phyloP scores from a whole-genome alignment of 2,888 invertebrate genomes.

The Scotopteryx bipunctaria region DNA sequence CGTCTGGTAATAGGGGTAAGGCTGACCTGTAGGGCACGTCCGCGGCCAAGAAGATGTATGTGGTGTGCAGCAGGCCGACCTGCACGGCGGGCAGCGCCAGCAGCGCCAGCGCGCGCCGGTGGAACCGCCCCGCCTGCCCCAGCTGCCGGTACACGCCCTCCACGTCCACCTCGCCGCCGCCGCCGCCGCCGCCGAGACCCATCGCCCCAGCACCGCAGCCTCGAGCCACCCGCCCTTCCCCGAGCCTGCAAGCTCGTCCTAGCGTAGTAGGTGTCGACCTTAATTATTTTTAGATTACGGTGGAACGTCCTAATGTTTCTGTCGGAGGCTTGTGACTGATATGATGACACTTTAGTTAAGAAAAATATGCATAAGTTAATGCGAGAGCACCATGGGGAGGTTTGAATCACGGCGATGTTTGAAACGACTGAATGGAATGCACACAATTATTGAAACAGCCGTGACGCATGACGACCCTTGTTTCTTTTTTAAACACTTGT shows the following conservation, averaged over 20 bases:
- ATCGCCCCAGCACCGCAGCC: too few species aligned
- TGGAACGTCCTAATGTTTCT: constrained; percentile 10
- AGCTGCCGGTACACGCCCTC: constrained; percentile 60
- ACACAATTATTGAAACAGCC: neutral
- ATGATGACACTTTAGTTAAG: constrained; percentile 1
- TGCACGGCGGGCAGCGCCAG: constrained; percentile 74
- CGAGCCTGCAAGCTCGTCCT: neutral
- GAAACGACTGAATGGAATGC: neutral
- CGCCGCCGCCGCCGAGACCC: neutral
- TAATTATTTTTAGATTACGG: neutral
- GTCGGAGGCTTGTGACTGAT: neutral
- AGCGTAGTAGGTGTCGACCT: neutral
- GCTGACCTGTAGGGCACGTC: constrained; percentile 80
- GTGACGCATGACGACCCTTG: too few species aligned
- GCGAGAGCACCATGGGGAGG: neutral
- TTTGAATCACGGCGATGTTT: neutral
- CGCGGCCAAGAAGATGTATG: constrained; percentile 83
- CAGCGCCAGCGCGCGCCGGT: constrained; percentile 54
- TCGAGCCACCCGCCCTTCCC: neutral
- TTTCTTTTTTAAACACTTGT: neutral
- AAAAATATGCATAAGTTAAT: neutral
- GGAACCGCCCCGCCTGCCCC: constrained; percentile 66
- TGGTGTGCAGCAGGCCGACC: constrained; percentile 80
- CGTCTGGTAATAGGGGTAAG: neutral
- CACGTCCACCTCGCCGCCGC: constrained; percentile 31